phyloP scores from a whole-genome alignment of 2,888 invertebrate species.

The Byasa hedistus region DNA sequence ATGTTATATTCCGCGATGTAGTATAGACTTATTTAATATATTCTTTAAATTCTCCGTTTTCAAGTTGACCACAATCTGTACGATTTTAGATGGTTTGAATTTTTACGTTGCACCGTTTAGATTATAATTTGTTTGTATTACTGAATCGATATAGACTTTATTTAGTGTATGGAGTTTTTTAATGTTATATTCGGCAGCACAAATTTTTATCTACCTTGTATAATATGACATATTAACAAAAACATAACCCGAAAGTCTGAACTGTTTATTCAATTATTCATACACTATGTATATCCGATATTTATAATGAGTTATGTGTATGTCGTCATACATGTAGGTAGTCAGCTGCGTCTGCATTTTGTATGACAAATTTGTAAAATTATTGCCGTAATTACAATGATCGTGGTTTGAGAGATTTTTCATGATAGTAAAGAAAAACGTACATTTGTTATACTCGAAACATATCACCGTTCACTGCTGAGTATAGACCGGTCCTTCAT shows the following conservation, averaged over 20 bases:
- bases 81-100: slow-evolving; percentile 10
- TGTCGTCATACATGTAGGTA: slow-evolving; percentile 1
- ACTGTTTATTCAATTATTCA: slow-evolving; percentile 12
- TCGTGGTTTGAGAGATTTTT: too few relatives aligned
- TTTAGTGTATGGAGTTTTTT: slow-evolving; percentile 26
- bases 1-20: slow-evolving; percentile 47
- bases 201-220: slow-evolving; percentile 15
- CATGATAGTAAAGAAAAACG: too few relatives aligned
- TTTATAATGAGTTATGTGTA: slow-evolving; percentile 16
- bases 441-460: too few relatives aligned
- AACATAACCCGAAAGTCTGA: slow-evolving; percentile 25
- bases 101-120: slow-evolving; percentile 14
- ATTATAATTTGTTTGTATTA: slow-evolving; percentile 20
- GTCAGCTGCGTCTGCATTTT: slow-evolving; percentile 28
- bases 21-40: slow-evolving; percentile 38
- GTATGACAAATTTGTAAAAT: slow-evolving; percentile 1
- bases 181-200: slow-evolving; percentile 16
- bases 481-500: too few relatives aligned
- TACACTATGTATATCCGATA: slow-evolving; percentile 10
- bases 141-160: slow-evolving; percentile 21
- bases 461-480: too few relatives aligned
- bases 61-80: slow-evolving; percentile 30
- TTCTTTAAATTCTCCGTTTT: slow-evolving; percentile 29
- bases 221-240: slow-evolving; percentile 5
- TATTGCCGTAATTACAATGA: too few relatives aligned